Evolutionary conservation across 1,140 invertebrate species (phyloP), one percentile per base, ranked within the genome.

Genomic region (Aphelenchoides avenae): DNA sequence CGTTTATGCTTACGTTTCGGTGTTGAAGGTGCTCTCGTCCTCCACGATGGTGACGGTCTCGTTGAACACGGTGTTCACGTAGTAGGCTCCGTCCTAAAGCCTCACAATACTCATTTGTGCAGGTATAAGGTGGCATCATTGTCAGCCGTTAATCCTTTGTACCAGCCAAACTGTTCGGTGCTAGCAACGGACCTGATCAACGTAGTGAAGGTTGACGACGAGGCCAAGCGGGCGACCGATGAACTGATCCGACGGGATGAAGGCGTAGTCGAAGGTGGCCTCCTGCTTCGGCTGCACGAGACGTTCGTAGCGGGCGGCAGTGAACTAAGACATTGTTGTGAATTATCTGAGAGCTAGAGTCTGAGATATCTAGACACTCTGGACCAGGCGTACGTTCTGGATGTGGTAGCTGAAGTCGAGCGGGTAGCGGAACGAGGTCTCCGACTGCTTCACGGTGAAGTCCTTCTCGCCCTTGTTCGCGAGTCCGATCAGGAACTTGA

Each of bases 351-450:
- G 24, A 9, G 24, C 20, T 27, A 57, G 11, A 54, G 20, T 61
- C 63, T 37, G n/a, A 41, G 5, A 15, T 9, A 46, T 1, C 30
- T 15, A 6, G 18, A 2, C 13, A 18, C 11, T n/a, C n/a, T n/a
- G n/a, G n/a, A n/a, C n/a, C n/a, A 29, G 37, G 73, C 78, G 72
- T 67, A 83, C 82, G 80, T 97, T 97, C 79, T 97, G 93, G 69
- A 98, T 93, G 77, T 91, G 89, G 78, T 92, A 98, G 64, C 86
- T 91, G 80, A 91, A 97, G 78, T 99, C 94, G 86, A 95, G 89
- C 18, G 93, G 91, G 76, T 97, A 98, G 70, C 93, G 85, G 84
- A 99, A 94, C 0, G 93, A 95, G 0, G 92, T 91, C 75, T 97
- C 93, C 70, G 96, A 82, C 2, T 86, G 86, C 76, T 97, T 91